phyloP scores from a whole-genome alignment of 1,140 invertebrate species.

The Drosophila melanogaster region DNA sequence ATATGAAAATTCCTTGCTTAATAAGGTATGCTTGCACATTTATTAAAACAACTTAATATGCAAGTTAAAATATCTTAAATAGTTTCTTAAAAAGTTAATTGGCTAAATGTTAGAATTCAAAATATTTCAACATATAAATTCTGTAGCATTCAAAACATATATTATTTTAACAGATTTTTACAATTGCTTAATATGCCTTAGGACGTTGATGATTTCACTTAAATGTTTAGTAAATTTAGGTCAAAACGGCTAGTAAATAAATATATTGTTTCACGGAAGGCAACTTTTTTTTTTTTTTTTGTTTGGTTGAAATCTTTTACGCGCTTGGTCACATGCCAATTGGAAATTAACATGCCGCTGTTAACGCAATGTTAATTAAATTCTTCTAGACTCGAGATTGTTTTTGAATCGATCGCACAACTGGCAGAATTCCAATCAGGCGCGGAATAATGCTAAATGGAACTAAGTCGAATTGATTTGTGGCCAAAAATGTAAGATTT shows the following conservation, averaged over 20 bases:
- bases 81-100: too few species aligned
- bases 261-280: background rate
- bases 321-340: conserved; percentile 31
- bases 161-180: background rate
- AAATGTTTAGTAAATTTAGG: too few species aligned
- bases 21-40: too few species aligned
- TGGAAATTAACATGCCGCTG: conserved; percentile 35
- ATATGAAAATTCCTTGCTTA: too few species aligned
- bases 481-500: background rate
- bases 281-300: conserved; percentile 1
- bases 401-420: background rate
- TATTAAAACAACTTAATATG: too few species aligned
- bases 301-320: conserved; percentile 24
- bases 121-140: too few species aligned
- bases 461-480: conserved; percentile 6
- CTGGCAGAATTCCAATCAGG: conserved; percentile 17
- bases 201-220: too few species aligned
- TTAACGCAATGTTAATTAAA: conserved; percentile 33
- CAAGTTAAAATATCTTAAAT: too few species aligned
- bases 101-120: too few species aligned
- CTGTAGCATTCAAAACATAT: too few species aligned
- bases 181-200: too few species aligned
- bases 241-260: background rate
- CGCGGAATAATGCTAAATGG: background rate
- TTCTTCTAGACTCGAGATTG: background rate